Conservation (phyloP, 2,113 vertebrate species). For the Axis porcinus region DNA sequence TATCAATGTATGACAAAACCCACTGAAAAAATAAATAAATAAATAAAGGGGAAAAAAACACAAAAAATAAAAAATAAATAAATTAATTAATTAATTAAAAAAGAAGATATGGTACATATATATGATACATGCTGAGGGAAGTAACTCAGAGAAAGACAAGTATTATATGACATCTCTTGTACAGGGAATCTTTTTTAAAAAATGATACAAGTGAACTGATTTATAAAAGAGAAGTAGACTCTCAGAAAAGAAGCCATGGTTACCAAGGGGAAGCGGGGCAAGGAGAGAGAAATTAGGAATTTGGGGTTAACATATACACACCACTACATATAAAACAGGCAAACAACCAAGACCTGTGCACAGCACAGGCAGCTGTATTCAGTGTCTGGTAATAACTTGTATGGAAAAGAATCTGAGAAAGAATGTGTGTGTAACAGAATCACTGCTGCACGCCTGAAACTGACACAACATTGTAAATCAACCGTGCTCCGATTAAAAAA, state of each 20-base stretch:
- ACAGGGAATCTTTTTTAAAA: neutral
- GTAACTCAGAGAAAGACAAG: neutral
- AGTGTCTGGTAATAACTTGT: neutral
- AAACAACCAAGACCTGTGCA: neutral
- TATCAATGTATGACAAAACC: too few relatives aligned
- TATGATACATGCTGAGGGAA: neutral
- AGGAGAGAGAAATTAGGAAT: neutral
- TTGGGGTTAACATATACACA: neutral
- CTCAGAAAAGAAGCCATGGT: neutral
- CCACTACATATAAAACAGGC: neutral
- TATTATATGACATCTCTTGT: neutral
- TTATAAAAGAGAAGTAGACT: neutral
- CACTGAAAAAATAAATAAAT: too few relatives aligned
- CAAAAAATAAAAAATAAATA: too few relatives aligned
- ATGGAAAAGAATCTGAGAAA: neutral
- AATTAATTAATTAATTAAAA: too few relatives aligned
- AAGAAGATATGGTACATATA: neutral
- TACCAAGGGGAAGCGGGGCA: neutral
- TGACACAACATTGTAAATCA: neutral
- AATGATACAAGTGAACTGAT: neutral
- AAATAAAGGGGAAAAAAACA: too few relatives aligned
- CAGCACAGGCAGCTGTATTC: neutral
- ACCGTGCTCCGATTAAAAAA: neutral
- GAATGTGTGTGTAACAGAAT: neutral
- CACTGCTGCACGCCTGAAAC: neutral